Conservation (phyloP, 2,113 vertebrate species). For the Siniperca chuatsi region DNA sequence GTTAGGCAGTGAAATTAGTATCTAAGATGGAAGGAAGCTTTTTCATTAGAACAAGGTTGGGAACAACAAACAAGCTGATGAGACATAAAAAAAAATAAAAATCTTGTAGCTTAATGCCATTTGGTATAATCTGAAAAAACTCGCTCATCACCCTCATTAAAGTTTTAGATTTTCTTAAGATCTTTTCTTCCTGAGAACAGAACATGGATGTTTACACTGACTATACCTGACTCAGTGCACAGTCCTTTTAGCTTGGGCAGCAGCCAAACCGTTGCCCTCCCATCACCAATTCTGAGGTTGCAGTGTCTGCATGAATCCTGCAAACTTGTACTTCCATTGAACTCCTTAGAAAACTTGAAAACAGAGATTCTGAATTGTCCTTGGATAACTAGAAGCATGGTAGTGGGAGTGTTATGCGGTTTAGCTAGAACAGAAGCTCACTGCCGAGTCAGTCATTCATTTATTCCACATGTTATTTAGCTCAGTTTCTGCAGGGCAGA, state of each 20-base stretch:
- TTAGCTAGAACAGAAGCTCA: constrained; percentile 14
- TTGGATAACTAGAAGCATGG: background rate
- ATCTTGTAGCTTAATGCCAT: background rate
- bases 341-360: constrained; percentile 6
- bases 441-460: background rate
- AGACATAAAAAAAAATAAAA: background rate
- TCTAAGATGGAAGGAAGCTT: background rate
- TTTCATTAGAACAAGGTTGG: background rate
- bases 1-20: background rate
- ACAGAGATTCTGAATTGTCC: background rate
- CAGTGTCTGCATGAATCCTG: background rate
- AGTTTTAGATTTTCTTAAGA: background rate
- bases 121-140: background rate
- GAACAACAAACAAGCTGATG: background rate
- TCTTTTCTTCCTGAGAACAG: background rate
- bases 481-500: background rate
- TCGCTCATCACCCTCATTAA: background rate
- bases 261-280: constrained; percentile 14
- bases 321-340: constrained; percentile 2
- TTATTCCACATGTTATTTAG: background rate
- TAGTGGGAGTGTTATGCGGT: background rate
- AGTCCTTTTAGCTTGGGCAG: background rate
- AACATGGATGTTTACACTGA: constrained; percentile 21
- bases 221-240: background rate
- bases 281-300: constrained; percentile 17